Evolutionary conservation across 2,113 vertebrate genomes (phyloP), one percentile per base, ranked within the genome.

Genomic region (Ellobius talpinus): DNA sequence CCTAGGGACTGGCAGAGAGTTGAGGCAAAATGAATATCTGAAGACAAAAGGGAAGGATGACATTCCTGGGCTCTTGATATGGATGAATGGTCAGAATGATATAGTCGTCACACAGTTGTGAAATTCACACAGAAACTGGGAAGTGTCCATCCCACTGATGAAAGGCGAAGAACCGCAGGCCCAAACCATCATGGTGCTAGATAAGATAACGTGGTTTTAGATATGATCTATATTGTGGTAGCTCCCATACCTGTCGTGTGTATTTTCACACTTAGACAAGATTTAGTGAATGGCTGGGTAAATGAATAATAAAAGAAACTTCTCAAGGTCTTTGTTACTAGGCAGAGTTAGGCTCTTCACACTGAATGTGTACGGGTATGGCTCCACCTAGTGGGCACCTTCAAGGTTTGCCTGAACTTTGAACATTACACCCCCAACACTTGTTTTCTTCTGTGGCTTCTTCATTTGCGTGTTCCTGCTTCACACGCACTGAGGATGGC

Each of bases 321-420:
- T 73, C 36, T 66, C 29, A 42, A 7, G 47, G 19, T 33, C 14
- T 6, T 26, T 66, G 81, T 31, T n/a, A 7, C 0, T 14, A 63
- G 11, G 7, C 52, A 76, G 24, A 89, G 31, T 52, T 14, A 39
- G 1, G 3, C 29, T 89, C 21, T 88, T 87, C 39, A 13, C 39
- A 14, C 2, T 29, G 52, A 58, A 76, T 26, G 33, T 7, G 19
- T 16, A 4, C 76, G 31, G 4, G 6, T 82, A 21, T 96, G 61
- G 58, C 96, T 82, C 96, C 96, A 96, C 72, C 97, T 96, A 91
- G 96, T 91, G 97, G 96, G 87, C 84, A 66, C 4, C 87, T 0
- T 1, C 0, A 29, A 63, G 29, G 52, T 58, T n/a, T 52, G 45
- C 47, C 82, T 82, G 86, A 73, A 82, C 78, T 55, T 42, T 76